A percentile compares a stretch with the other conserved stretches of the same genome.
These are phyloP conservation scores for Malaclemys terrapin DNA, from an alignment of 2,113 vertebrate genomes.

Conservation along the genomic window DNA sequence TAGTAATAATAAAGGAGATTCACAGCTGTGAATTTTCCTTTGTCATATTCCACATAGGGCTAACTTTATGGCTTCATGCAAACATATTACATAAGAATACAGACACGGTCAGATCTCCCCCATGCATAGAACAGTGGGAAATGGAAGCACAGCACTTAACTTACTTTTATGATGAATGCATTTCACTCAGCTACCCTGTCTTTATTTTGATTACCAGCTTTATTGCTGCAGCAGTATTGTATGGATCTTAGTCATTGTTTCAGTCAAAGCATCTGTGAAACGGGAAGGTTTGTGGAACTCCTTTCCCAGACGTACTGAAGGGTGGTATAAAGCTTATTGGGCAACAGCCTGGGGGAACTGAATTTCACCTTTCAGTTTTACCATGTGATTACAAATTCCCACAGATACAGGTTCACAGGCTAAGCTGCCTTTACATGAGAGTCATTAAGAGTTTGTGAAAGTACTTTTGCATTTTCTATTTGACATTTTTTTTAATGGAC, in stretches of 20 bases:
- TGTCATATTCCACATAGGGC: not conserved
- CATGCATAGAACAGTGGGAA: not conserved
- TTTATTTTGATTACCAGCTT: not conserved
- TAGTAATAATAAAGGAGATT: slow-evolving; percentile 14
- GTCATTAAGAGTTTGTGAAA: not conserved
- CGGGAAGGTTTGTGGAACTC: not conserved
- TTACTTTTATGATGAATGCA: not conserved
- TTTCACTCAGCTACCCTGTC: not conserved
- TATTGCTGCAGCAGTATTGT: not conserved
- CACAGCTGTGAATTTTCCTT: not conserved
- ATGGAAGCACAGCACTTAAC: not conserved
- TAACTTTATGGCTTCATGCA: not conserved
- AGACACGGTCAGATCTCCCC: not conserved
- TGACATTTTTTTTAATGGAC: not conserved
- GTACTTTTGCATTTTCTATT: not conserved
- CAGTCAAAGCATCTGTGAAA: not conserved
- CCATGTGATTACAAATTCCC: not conserved
- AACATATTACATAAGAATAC: not conserved
- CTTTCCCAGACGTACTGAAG: not conserved
- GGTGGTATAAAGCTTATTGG: not conserved
- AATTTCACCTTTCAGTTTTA: not conserved
- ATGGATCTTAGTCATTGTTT: not conserved
- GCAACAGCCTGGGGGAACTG: not conserved
- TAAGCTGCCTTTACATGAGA: not conserved
- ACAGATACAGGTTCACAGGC: not conserved